Evolutionary conservation across 2,888 invertebrate genomes (phyloP).

Genomic region (Osedax frankpressi): DNA sequence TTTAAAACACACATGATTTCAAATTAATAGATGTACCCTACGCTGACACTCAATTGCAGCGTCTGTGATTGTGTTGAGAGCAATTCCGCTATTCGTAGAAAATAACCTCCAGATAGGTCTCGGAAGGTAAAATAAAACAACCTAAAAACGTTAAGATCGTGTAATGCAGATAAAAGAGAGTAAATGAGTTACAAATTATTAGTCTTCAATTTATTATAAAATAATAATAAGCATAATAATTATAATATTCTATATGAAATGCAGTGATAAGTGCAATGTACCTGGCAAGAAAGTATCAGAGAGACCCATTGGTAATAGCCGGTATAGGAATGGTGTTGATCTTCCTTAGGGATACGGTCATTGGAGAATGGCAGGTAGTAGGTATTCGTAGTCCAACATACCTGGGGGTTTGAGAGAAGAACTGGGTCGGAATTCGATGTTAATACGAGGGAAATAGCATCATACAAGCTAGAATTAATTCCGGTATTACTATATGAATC

Average conservation of each 20-base stretch:
- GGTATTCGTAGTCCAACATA: slow-evolving; percentile 50
- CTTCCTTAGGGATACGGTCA: slow-evolving; percentile 24
- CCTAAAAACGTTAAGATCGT: no score
- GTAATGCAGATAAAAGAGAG: not conserved
- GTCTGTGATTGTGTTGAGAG: slow-evolving; percentile 25
- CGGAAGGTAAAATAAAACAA: slow-evolving; percentile 38
- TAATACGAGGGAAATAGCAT: no score
- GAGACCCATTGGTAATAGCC: slow-evolving; percentile 30
- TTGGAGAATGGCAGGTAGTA: slow-evolving; percentile 45
- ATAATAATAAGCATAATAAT: no score
- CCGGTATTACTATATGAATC: no score
- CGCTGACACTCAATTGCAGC: slow-evolving; percentile 26
- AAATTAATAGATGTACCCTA: no score
- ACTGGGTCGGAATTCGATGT: no score
- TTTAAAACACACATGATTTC: no score
- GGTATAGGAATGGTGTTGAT: slow-evolving; percentile 18
- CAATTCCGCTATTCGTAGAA: slow-evolving; percentile 27
- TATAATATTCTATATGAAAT: not conserved
- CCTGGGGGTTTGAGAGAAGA: slow-evolving; percentile 27
- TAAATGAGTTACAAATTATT: not conserved
- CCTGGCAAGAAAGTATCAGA: slow-evolving; percentile 26
- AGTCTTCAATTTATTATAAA: not conserved
- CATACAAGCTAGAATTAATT: no score
- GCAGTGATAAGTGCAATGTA: slow-evolving; percentile 27
- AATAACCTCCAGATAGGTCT: slow-evolving; percentile 48